A percentile compares a stretch with the other conserved stretches of the same genome.
Conservation (phyloP, 2,113 vertebrate genomes). For the Fregata magnificens region DNA sequence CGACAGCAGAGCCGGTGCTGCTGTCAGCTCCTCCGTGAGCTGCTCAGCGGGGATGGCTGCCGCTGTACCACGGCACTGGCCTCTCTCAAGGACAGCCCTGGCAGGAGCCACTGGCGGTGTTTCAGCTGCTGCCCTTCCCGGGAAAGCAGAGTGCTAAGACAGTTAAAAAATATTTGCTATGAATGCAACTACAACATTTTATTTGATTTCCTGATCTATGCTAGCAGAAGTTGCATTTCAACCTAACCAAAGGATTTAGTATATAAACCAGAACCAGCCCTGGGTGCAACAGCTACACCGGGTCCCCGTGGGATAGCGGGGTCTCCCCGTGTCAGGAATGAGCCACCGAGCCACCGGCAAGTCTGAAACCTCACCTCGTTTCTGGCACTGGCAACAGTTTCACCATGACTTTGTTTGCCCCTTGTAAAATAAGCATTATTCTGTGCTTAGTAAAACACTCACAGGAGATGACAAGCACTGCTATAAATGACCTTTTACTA, state of each 20-base stretch:
- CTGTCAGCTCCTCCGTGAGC: neutral
- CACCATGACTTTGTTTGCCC: neutral
- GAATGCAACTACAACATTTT: neutral
- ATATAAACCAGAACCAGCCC: neutral
- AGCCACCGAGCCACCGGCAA: neutral
- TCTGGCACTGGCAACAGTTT: neutral
- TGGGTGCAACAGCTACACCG: neutral
- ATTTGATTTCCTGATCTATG: neutral
- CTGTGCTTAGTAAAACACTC: neutral
- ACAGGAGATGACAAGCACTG: neutral
- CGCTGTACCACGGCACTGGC: rapidly evolving
- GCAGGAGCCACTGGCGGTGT: rapidly evolving
- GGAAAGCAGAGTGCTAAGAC: neutral
- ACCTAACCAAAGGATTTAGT: neutral
- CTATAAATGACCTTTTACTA: neutral
- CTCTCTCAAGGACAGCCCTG: neutral
- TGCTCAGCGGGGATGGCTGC: neutral
- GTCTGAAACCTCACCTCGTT: neutral
- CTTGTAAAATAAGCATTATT: neutral
- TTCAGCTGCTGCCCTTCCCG: neutral
- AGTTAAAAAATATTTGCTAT: neutral
- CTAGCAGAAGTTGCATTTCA: neutral
- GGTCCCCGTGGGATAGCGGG: neutral
- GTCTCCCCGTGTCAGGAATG: neutral
- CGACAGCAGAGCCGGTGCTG: neutral